Percentiles rank a stretch among this genome's conserved stretches.
Conservation (phyloP, 1,140 invertebrate genomes). For the Leptinotarsa defecta region DNA sequence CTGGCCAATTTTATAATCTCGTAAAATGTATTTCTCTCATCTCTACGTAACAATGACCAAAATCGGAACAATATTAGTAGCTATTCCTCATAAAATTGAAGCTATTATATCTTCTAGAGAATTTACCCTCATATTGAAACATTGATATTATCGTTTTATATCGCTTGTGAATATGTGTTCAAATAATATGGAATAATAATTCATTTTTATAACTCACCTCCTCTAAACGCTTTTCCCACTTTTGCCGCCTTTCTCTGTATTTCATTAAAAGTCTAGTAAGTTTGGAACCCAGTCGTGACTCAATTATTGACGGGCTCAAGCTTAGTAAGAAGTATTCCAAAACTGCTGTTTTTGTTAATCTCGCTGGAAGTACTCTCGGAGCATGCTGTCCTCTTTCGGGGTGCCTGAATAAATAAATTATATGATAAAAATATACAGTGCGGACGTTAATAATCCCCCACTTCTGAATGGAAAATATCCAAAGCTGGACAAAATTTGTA, state of each 20-base stretch:
- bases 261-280: conserved; percentile 61
- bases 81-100: no score
- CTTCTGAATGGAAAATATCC: background rate
- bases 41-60: no score
- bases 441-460: background rate
- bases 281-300: conserved; percentile 57
- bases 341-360: conserved; percentile 43
- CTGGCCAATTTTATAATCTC: no score
- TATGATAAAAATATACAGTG: background rate
- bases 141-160: no score
- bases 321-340: conserved; percentile 61
- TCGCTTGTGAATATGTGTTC: no score
- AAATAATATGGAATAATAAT: no score
- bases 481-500: background rate
- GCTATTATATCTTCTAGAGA: no score
- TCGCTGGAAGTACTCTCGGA: conserved; percentile 34
- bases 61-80: no score
- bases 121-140: no score
- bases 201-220: conserved; percentile 51
- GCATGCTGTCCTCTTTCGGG: conserved; percentile 41
- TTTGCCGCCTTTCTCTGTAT: conserved; percentile 57
- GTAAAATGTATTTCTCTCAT: no score
- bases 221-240: conserved; percentile 56
- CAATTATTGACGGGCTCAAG: conserved; percentile 56
- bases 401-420: conserved; percentile 38